A percentile compares a stretch with the other conserved stretches of the same genome.
These are phyloP conservation scores for Patella caerulea DNA, from an alignment of 2,888 invertebrate genomes.

Conservation along the genomic window DNA sequence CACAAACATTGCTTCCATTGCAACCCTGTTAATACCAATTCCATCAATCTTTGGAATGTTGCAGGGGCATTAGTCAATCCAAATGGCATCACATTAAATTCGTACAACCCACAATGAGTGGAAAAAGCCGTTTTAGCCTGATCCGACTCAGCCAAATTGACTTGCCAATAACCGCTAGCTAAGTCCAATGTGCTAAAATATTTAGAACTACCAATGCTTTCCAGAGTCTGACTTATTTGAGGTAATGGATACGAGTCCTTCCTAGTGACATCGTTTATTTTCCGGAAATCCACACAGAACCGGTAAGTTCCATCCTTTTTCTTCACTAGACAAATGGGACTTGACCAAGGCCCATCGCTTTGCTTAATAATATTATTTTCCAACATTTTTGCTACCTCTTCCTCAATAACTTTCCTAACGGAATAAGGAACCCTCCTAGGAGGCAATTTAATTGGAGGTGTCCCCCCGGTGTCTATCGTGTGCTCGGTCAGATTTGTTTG, in stretches of 20 bases:
- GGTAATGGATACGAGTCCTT: background rate
- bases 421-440: constrained; percentile 1
- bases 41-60: constrained; percentile 7
- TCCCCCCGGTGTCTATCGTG: background rate
- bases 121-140: background rate
- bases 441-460: constrained; percentile 2
- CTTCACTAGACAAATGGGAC: constrained; percentile 5
- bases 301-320: constrained; percentile 1
- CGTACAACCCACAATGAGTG: constrained; percentile 8
- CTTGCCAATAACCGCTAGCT: constrained; percentile 1
- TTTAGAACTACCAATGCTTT: background rate
- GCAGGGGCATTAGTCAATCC: constrained; percentile 1
- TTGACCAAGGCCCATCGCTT: constrained; percentile 4
- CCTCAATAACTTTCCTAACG: background rate
- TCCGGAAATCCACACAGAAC: constrained; percentile 1
- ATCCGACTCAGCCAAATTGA: background rate
- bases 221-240: background rate
- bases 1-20: constrained; percentile 10
- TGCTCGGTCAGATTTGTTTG: constrained; percentile 5
- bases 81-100: constrained; percentile 4
- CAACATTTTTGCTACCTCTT: background rate
- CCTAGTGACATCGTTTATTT: background rate
- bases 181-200: background rate
- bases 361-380: background rate
- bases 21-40: background rate